Base-by-base conservation (phyloP, 2,888 invertebrate species). In the Anoplius nigerrimus region DNA sequence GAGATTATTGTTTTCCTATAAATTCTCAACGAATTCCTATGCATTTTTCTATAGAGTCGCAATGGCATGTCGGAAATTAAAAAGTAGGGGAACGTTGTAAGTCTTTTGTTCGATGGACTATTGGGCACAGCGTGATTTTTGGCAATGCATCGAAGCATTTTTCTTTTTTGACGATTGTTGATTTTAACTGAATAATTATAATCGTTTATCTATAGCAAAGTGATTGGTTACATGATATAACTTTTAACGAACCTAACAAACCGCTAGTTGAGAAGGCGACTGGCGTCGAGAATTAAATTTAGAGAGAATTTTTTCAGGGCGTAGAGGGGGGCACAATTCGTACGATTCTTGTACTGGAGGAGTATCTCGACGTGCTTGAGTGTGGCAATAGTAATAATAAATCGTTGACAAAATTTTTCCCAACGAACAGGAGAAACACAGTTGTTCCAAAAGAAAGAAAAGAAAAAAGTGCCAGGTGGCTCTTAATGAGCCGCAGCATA, bases 41-140 rank as follows among this genome's bases (percentile, higher is more conserved):
- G 34, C 34, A 34, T 2, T 13, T 6, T 34, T 34, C 4, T 34
- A 13, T 2, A 34, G 34, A 34, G 34, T 34, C 4, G 11, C 34
- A 13, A 3, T 1, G 34, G n/a, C n/a, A n/a, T 34, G 8, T 34
- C 11, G 34, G 34, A 34, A 34, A 34, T 34, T 13, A 6, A 34
- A 34, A 34, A 6, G n/a, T n/a, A n/a, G 11, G 6, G 34, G 11
- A 34, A 34, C 34, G 11, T 24, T 8, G 53, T 24, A 24, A 22
- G 53, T 53, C 53, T 24, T 22, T 53, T 20, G 27, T 24, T 24
- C 53, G 53, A 15, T 34, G 62, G 76, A 82, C 82, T 84, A 77
- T 76, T 78, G 85, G 75, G 82, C 84, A 82, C 82, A 83, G 81
- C 80, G 80, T 78, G 72, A 74, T 61, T 69, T 79, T 81, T 77